Evolutionary conservation across 2,888 invertebrate species (phyloP).

Genomic region (Mythimna ferrago): DNA sequence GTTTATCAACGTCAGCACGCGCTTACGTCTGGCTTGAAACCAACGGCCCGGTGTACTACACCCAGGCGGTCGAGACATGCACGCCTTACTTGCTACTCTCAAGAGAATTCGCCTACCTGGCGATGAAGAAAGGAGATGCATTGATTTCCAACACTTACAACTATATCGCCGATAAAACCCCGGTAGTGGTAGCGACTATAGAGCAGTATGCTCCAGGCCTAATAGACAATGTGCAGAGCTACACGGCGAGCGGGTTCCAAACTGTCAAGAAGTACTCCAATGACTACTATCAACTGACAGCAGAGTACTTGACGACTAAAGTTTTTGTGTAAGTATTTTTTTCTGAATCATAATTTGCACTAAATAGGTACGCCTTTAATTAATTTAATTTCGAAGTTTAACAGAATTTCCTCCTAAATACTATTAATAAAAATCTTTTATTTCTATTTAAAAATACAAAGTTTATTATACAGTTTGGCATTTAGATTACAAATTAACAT

Average conservation of each 20-base stretch:
- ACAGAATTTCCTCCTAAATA: too few species aligned
- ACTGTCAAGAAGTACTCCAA: conserved; percentile 86
- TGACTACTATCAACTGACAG: conserved; percentile 88
- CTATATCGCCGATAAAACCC: conserved; percentile 88
- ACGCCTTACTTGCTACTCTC: conserved; percentile 92
- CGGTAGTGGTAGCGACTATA: conserved; percentile 86
- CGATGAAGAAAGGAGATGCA: conserved; percentile 87
- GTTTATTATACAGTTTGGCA: too few species aligned
- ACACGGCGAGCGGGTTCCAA: conserved; percentile 83
- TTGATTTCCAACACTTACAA: conserved; percentile 87
- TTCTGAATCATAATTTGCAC: background rate
- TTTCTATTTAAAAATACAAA: too few species aligned
- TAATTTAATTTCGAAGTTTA: too few species aligned
- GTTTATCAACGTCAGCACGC: conserved; percentile 91
- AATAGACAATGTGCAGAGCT: conserved; percentile 91
- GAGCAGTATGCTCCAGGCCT: conserved; percentile 94
- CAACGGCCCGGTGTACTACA: conserved; percentile 93
- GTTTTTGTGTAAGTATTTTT: conserved; percentile 94
- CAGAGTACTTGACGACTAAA: conserved; percentile 93
- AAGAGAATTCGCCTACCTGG: conserved; percentile 90
- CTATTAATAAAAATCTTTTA: too few species aligned
- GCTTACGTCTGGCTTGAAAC: conserved; percentile 93
- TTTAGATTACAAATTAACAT: too few species aligned
- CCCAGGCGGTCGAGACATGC: conserved; percentile 87
- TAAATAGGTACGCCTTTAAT: too few species aligned